Conservation (phyloP, 1,140 invertebrate genomes). For the Drosophila bifasciata region DNA sequence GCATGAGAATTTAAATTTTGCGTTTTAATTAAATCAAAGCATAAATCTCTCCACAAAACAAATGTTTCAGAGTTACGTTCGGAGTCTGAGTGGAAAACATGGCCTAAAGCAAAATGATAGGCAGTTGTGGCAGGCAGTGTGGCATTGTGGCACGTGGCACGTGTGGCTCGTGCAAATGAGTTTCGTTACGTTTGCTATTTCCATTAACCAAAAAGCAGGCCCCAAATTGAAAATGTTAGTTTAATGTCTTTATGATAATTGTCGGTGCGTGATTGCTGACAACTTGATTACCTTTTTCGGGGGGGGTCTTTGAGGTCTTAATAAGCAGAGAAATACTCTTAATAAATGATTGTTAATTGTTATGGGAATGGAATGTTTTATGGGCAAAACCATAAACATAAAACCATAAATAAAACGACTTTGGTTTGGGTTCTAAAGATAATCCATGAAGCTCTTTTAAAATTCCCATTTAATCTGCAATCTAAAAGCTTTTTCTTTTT, state of each 20-base stretch:
- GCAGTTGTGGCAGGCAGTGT: too few species aligned
- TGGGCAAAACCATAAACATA: not conserved
- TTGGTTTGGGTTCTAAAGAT: too few species aligned
- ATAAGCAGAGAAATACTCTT: constrained; percentile 18
- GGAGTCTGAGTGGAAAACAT: not conserved
- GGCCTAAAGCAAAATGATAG: constrained; percentile 25
- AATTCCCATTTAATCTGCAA: not conserved
- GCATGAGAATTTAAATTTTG: constrained; percentile 41
- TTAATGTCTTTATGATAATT: constrained; percentile 39
- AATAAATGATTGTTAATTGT: constrained; percentile 11
- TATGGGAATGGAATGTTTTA: not conserved
- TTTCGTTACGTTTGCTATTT: constrained; percentile 3
- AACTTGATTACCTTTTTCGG: constrained; percentile 33
- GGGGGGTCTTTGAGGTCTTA: not conserved
- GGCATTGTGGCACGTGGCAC: constrained; percentile 9
- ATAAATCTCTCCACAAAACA: constrained; percentile 50
- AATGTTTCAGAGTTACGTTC: not conserved
- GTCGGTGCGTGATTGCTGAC: constrained; percentile 43
- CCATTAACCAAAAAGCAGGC: constrained; percentile 21
- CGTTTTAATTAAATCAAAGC: constrained; percentile 73
- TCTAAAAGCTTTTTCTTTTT: not conserved
- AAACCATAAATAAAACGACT: not conserved
- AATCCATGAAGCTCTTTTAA: not conserved
- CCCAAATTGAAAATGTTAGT: constrained; percentile 33
- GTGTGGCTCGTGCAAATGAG: constrained; percentile 45